Percentiles rank a stretch among this genome's conserved stretches.
Conservation (phyloP, 2,797 vertebrate species). For the Anolis apletophallus region DNA sequence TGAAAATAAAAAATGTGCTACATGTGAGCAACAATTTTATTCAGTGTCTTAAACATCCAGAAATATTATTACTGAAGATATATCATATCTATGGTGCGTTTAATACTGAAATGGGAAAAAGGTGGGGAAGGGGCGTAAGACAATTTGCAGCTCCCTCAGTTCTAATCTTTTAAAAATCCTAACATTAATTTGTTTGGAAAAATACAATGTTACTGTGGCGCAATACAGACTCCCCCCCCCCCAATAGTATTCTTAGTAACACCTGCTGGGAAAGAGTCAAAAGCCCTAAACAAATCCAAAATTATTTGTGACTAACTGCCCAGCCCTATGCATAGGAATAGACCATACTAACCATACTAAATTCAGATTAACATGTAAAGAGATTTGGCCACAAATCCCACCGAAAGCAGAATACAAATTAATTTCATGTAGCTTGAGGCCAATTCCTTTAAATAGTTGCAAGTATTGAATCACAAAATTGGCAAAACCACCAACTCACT, state of each 20-base stretch:
- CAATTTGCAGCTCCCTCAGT: not conserved
- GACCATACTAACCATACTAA: no score
- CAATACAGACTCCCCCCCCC: not conserved
- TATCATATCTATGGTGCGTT: constrained; percentile 59
- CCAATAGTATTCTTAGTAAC: not conserved
- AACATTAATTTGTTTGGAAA: not conserved
- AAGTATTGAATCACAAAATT: not conserved
- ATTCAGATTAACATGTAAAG: not conserved
- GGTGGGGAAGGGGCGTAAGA: not conserved
- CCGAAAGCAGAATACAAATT: not conserved
- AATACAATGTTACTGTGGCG: not conserved
- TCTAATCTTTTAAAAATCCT: not conserved
- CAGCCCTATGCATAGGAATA: not conserved
- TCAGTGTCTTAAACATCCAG: constrained; percentile 67
- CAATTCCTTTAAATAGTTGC: not conserved
- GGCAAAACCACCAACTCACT: not conserved
- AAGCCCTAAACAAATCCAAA: not conserved
- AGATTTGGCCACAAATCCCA: not conserved
- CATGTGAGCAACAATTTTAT: constrained; percentile 72
- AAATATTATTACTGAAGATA: constrained; percentile 72
- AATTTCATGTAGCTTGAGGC: not conserved
- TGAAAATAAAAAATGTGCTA: constrained; percentile 79
- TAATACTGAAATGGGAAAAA: not conserved
- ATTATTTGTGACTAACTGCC: not conserved
- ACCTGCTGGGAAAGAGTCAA: not conserved